A percentile compares a stretch with the other conserved stretches of the same genome.
Evolutionary conservation across 2,797 vertebrate species (phyloP).

Genomic region (Babyrousa celebensis): DNA sequence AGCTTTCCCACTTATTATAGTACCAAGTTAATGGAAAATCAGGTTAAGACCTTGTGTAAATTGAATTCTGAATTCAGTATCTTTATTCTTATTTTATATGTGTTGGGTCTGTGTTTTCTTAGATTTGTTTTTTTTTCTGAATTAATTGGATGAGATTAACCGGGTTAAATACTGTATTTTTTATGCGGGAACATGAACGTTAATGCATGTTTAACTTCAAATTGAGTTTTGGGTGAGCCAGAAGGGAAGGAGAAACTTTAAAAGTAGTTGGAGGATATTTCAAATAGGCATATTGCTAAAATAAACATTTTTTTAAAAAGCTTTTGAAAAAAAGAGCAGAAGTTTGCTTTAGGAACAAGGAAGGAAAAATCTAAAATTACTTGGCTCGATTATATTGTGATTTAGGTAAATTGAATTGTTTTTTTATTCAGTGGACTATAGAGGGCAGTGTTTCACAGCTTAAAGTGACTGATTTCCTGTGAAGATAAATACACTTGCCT

Average conservation of each 20-base stretch:
- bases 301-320: constrained; percentile 66
- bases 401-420: constrained; percentile 64
- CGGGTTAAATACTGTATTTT: constrained; percentile 10
- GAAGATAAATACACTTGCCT: constrained; percentile 5
- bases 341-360: constrained; percentile 43
- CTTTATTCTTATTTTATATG: constrained; percentile 43
- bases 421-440: constrained; percentile 86
- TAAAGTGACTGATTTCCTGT: constrained; percentile 59
- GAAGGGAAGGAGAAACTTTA: neutral
- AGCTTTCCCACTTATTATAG: neutral
- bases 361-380: constrained; percentile 57
- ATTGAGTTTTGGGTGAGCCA: neutral
- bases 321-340: neutral
- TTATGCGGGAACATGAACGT: constrained; percentile 19
- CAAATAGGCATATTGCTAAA: neutral
- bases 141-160: neutral
- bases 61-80: constrained; percentile 25
- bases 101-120: neutral
- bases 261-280: constrained; percentile 34
- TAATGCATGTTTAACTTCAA: constrained; percentile 19
- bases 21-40: neutral
- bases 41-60: neutral
- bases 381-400: constrained; percentile 8
- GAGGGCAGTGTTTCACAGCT: constrained; percentile 90
- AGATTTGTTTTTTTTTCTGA: neutral